phyloP scores from a whole-genome alignment of 92 coral and sea anemone genomes.

The Anthopleura xanthogrammica region DNA sequence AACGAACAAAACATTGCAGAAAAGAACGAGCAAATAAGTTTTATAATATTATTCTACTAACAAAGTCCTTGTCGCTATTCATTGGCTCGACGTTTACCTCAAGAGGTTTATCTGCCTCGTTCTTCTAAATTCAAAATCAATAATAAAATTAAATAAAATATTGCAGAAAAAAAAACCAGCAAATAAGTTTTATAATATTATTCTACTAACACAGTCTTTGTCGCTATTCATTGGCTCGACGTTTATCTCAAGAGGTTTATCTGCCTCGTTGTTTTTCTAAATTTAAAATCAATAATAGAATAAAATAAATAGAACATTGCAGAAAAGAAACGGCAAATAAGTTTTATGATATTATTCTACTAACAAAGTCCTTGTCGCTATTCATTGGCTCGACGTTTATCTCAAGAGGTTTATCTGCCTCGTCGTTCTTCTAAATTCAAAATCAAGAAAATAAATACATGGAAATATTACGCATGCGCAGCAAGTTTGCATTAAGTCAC shows the following conservation, averaged over 20 bases:
- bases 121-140: neutral
- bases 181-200: no score
- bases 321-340: no score
- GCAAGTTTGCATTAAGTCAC: neutral
- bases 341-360: neutral
- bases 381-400: neutral
- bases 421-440: neutral
- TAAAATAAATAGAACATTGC: no score
- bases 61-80: neutral
- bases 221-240: neutral
- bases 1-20: no score
- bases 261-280: neutral
- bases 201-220: neutral
- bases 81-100: neutral
- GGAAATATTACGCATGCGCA: neutral
- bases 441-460: no score
- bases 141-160: no score
- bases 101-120: neutral
- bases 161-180: no score
- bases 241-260: neutral
- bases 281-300: no score
- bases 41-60: neutral
- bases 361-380: neutral
- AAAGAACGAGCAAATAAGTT: no score
- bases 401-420: neutral